A percentile compares a stretch with the other conserved stretches of the same genome.
Conservation (phyloP, 2,113 vertebrate genomes). For the Laticauda laticaudata region DNA sequence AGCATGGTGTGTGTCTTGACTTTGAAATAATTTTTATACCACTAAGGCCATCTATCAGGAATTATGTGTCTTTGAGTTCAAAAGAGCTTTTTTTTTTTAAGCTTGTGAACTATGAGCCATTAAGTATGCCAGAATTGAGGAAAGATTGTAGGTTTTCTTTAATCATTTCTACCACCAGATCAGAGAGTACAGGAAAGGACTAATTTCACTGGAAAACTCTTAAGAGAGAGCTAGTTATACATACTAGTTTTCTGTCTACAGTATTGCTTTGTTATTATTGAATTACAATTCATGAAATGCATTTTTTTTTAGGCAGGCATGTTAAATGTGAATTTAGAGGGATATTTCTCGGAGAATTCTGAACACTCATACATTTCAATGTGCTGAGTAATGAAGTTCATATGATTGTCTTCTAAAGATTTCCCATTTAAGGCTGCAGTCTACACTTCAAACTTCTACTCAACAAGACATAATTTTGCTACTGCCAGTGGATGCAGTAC, state of each 20-base stretch:
- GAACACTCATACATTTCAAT: background rate
- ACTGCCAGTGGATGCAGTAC: background rate
- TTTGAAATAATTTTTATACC: background rate
- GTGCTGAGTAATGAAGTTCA: background rate
- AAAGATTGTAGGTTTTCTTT: background rate
- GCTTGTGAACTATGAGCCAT: background rate
- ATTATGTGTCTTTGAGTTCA: background rate
- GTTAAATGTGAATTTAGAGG: slow-evolving; percentile 19
- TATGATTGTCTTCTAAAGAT: rapidly evolving
- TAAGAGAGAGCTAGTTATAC: background rate
- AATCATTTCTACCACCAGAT: background rate
- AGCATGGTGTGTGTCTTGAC: too few species aligned
- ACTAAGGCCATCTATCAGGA: background rate
- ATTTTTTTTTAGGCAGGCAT: slow-evolving; percentile 2
- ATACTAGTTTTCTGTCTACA: background rate
- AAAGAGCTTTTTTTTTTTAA: background rate
- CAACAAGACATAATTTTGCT: slow-evolving; percentile 2
- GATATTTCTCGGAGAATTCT: background rate
- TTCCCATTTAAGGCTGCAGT: background rate
- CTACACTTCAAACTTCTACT: background rate
- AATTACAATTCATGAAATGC: background rate
- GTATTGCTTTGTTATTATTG: background rate
- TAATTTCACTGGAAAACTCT: background rate
- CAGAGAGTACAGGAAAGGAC: background rate
- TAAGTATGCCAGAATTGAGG: background rate